Percentiles rank a stretch among this genome's conserved stretches.
Conservation (phyloP, 1,140 invertebrate species). For the Bombus haemorrhoidalis region DNA sequence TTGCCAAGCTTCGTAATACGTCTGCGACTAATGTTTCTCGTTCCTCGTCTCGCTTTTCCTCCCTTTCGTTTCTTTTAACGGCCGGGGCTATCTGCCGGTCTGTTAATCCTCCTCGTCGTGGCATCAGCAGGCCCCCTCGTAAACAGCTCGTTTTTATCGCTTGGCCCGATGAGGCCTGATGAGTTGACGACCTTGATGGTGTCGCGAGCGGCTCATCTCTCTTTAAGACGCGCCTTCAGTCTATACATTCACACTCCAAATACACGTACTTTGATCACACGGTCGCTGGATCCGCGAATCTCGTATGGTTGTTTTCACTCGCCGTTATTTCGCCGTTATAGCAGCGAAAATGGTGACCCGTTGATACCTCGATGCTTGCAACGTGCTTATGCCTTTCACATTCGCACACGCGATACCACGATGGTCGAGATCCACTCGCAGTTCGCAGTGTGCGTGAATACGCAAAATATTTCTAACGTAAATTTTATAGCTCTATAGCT, state of each 20-base stretch:
- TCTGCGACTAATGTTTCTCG: slow-evolving; percentile 53
- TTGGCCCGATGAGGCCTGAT: slow-evolving; percentile 33
- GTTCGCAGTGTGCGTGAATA: too few species aligned
- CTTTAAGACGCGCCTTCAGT: background rate
- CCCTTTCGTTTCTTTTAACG: slow-evolving; percentile 29
- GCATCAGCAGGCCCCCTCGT: slow-evolving; percentile 38
- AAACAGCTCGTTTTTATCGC: slow-evolving; percentile 66
- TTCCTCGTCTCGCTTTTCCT: background rate
- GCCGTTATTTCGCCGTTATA: too few species aligned
- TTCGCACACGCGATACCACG: too few species aligned
- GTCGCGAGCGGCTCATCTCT: slow-evolving; percentile 29
- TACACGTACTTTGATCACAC: too few species aligned
- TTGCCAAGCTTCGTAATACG: slow-evolving; percentile 59
- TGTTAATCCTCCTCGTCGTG: slow-evolving; percentile 53
- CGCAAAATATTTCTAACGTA: too few species aligned
- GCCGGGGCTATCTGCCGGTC: slow-evolving; percentile 20
- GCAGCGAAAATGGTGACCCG: too few species aligned
- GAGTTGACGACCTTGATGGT: slow-evolving; percentile 61
- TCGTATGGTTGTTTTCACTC: background rate
- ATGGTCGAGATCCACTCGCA: too few species aligned
- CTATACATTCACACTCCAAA: background rate
- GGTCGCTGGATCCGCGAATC: background rate
- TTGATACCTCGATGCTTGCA: too few species aligned
- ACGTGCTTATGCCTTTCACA: too few species aligned
- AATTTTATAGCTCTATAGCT: too few species aligned